phyloP scores from a whole-genome alignment of 2,888 invertebrate species.

The Drosophila cracens region DNA sequence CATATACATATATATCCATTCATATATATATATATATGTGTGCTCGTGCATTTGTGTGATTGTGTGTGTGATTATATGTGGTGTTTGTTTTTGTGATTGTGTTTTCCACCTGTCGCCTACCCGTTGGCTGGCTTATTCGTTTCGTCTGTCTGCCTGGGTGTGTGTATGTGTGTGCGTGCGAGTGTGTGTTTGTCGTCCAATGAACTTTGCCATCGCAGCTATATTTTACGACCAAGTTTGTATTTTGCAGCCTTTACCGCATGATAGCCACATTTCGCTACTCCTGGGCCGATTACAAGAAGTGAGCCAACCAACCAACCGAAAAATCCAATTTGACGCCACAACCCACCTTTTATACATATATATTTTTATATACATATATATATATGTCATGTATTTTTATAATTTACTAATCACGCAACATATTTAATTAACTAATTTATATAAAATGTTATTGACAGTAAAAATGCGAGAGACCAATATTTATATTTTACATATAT shows the following conservation, averaged over 20 bases:
- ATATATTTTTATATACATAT: not conserved
- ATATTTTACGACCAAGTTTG: slow-evolving; percentile 60
- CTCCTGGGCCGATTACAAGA: slow-evolving; percentile 74
- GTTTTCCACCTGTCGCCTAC: slow-evolving; percentile 26
- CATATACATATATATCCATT: slow-evolving; percentile 27
- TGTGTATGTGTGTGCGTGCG: slow-evolving; percentile 19
- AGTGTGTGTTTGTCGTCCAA: slow-evolving; percentile 34
- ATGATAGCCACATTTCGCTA: slow-evolving; percentile 79
- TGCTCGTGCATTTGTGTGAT: slow-evolving; percentile 35
- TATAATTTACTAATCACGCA: slow-evolving; percentile 30
- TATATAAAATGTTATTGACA: slow-evolving; percentile 35
- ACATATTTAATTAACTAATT: slow-evolving; percentile 38
- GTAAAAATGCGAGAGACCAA: slow-evolving; percentile 38
- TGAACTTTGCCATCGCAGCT: slow-evolving; percentile 28
- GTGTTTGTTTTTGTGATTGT: slow-evolving; percentile 35
- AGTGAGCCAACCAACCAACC: slow-evolving; percentile 45
- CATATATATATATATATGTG: slow-evolving; percentile 37
- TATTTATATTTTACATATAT: slow-evolving; percentile 38
- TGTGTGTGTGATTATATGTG: slow-evolving; percentile 25
- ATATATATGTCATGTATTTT: not conserved
- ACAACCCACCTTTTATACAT: slow-evolving; percentile 22
- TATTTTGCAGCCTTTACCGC: slow-evolving; percentile 79
- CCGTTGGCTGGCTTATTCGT: slow-evolving; percentile 28
- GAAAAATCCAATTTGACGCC: slow-evolving; percentile 20
- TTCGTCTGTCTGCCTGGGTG: slow-evolving; percentile 13